phyloP scores from a whole-genome alignment of 2,113 vertebrate genomes.

The Carassius auratus region DNA sequence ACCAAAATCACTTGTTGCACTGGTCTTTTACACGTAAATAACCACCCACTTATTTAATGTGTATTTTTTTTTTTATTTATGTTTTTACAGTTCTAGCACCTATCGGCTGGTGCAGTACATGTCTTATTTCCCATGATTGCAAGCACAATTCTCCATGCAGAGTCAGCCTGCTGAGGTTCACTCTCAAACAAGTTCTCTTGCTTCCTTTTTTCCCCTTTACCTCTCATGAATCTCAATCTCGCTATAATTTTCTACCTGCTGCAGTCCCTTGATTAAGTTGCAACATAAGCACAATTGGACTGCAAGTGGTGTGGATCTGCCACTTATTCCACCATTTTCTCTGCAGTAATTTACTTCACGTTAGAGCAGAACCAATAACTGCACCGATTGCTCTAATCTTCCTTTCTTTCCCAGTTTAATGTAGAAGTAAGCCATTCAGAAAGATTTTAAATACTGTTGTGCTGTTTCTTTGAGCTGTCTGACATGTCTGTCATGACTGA shows the following conservation, averaged over 20 bases:
- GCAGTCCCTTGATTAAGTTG: constrained; percentile 7
- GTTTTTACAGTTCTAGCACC: not conserved
- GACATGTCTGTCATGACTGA: too few species aligned
- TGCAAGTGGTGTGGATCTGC: not conserved
- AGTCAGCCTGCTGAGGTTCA: not conserved
- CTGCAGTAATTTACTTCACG: not conserved
- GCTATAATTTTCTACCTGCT: constrained; percentile 9
- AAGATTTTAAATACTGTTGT: not conserved
- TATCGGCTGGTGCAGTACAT: not conserved
- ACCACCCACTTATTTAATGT: not conserved
- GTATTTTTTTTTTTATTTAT: too few species aligned
- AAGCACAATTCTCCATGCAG: not conserved
- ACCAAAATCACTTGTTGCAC: not conserved
- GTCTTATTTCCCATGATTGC: constrained; percentile 25
- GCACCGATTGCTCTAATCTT: not conserved
- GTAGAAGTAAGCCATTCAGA: not conserved
- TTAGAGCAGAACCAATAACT: not conserved
- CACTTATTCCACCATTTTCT: not conserved
- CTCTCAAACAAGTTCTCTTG: constrained; percentile 9
- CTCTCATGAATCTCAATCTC: not conserved
- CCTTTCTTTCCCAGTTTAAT: not conserved
- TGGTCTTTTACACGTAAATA: not conserved
- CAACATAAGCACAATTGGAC: not conserved
- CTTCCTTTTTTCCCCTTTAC: not conserved
- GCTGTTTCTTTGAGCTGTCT: too few species aligned